These are phyloP conservation scores for Aplysina aerophoba DNA, from an alignment of 37 sponge, comb jelly and placozoan genomes.

Conservation along the genomic window DNA sequence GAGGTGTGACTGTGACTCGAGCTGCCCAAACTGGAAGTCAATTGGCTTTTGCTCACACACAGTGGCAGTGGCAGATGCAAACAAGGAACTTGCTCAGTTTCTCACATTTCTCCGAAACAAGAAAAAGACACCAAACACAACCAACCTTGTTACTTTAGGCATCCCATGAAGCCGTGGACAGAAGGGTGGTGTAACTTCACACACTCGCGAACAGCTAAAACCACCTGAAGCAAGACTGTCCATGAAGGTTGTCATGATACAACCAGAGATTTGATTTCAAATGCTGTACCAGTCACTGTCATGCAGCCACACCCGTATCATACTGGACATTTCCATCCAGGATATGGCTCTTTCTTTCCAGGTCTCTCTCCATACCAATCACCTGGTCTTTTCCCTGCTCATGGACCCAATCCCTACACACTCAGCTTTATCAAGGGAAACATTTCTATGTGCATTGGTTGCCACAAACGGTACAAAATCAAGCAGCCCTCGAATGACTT, in stretches of 20 bases:
- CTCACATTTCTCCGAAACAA: neutral
- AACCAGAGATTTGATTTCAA: constrained; percentile 2
- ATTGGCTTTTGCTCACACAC: constrained; percentile 36
- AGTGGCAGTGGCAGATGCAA: constrained; percentile 31
- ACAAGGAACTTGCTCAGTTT: constrained; percentile 7
- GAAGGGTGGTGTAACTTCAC: constrained; percentile 29
- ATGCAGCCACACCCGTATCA: neutral
- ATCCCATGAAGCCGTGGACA: constrained; percentile 46
- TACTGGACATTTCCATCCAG: constrained; percentile 7
- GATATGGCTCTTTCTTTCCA: neutral
- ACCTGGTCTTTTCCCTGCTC: neutral
- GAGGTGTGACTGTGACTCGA: constrained; percentile 32
- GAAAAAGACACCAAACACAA: constrained; percentile 36
- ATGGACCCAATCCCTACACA: constrained; percentile 31
- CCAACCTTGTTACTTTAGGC: constrained; percentile 28
- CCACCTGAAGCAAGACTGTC: neutral
- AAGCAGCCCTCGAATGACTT: constrained; percentile 32
- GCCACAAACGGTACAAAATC: constrained; percentile 32
- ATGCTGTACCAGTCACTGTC: neutral
- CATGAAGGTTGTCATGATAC: constrained; percentile 10
- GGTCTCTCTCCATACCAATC: constrained; percentile 3
- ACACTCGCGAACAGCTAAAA: constrained; percentile 11
- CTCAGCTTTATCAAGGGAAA: constrained; percentile 39
- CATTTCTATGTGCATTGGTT: constrained; percentile 38
- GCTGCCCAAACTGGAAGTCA: constrained; percentile 43